Base-by-base conservation (phyloP, 2,797 vertebrate genomes). In the Leptatherina wallacei region DNA sequence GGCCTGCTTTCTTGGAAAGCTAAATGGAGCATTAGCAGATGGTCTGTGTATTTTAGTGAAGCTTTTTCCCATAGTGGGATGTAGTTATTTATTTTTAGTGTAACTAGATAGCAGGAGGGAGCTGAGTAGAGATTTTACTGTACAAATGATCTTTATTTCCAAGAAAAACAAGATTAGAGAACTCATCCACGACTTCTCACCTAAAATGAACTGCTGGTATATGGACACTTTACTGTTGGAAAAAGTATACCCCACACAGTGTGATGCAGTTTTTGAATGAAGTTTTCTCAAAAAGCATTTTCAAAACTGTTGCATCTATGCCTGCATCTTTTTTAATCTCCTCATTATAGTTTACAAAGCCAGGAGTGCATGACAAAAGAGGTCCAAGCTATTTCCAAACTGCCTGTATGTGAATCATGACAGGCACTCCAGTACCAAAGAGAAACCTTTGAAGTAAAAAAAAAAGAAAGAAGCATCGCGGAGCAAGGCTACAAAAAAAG, bases 11-110 rank as follows among this genome's bases (percentile, higher is more conserved):
- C 88, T 90, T 88, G 84, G 89, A 88, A 89, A 85, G 81, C 85
- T 88, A 91, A 90, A 88, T 89, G 88, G 88, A 86, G 86, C 89
- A 85, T 92, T 90, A 91, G 82, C 81, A 85, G 79, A 89, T 88
- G 83, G 73, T 61, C 65, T 72, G 78, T 80, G 77, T 77, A 79
- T 90, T 75, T 78, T 57, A 72, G 76, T 77, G 65, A 49, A 51
- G 54, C n/a, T 57, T 78, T 79, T 76, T 65, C 33, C 71, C 82
- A 63, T 61, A 72, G 65, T 65, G 55, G 77, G 78, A 81, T 80
- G 52, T 6, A 58, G 73, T 78, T 83, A 58, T 77, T 88, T 89
- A 83, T 90, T 85, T 82, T 65, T 65, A 55, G 54, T 72, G 88
- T 82, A 86, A 91, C 66, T 51, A 55, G 76, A 90, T 78, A 84